A percentile compares a stretch with the other conserved stretches of the same genome.
These are phyloP conservation scores for Alentia gelatinosa DNA, from an alignment of 2,888 invertebrate species.

Conservation along the genomic window DNA sequence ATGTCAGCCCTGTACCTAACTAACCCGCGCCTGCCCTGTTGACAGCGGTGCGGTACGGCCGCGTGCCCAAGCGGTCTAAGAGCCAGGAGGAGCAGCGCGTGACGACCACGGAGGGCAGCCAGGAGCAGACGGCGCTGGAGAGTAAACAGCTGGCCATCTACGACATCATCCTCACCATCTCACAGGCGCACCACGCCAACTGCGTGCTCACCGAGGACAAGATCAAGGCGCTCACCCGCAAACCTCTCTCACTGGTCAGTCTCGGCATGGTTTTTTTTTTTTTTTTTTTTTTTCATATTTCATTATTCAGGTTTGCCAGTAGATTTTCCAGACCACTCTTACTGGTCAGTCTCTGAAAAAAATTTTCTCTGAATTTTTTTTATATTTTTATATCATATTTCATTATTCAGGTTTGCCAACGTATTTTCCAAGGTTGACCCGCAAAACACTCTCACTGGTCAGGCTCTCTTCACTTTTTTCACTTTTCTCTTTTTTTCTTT, in stretches of 20 bases:
- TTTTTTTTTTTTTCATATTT: no score
- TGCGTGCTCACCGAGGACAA: slow-evolving; percentile 94
- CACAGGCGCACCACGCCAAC: slow-evolving; percentile 91
- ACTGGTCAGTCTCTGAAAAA: background rate
- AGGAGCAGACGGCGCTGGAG: slow-evolving; percentile 52
- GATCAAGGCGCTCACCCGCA: slow-evolving; percentile 86
- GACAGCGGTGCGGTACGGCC: slow-evolving; percentile 88
- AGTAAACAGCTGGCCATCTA: slow-evolving; percentile 85
- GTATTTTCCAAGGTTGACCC: no score
- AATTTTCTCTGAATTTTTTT: background rate
- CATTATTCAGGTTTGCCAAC: no score
- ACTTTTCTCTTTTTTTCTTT: no score
- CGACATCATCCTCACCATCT: slow-evolving; percentile 89
- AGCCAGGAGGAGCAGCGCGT: slow-evolving; percentile 85
- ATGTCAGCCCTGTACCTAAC: no score
- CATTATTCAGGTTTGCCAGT: no score
- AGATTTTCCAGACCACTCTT: no score
- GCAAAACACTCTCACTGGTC: no score
- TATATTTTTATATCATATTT: no score
- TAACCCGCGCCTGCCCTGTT: no score
- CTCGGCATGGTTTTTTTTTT: background rate
- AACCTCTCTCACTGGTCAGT: slow-evolving; percentile 85
- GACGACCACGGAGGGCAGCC: slow-evolving; percentile 68
- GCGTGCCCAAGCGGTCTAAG: slow-evolving; percentile 95
- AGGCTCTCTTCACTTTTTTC: no score